A percentile compares a stretch with the other conserved stretches of the same genome.
Evolutionary conservation across 1,140 invertebrate species (phyloP).

Genomic region (Hylaeus anthracinus): DNA sequence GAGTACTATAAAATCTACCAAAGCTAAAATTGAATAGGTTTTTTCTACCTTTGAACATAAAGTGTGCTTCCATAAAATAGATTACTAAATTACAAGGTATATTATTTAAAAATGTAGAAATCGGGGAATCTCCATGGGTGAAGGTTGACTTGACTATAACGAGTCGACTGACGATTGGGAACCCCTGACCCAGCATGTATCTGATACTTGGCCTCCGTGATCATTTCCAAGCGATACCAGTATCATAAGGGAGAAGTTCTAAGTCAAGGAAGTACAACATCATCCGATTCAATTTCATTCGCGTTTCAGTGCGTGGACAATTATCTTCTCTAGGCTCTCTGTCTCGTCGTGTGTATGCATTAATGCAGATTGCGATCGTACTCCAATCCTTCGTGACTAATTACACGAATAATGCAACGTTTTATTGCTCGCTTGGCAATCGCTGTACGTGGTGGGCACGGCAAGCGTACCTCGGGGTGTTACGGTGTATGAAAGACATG

Average conservation of each 20-base stretch:
- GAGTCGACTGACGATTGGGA: no score
- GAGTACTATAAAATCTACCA: no score
- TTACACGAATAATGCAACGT: constrained; percentile 44
- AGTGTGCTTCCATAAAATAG: no score
- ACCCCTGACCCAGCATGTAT: not conserved
- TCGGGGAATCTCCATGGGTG: no score
- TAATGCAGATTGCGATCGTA: not conserved
- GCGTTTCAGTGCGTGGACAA: not conserved
- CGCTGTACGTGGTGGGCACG: not conserved
- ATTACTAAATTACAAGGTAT: no score
- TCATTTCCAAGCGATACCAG: not conserved
- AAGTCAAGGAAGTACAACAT: not conserved
- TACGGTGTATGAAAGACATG: constrained; percentile 15
- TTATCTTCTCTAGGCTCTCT: not conserved
- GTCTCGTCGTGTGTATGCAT: no score
- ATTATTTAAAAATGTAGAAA: no score
- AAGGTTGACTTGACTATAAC: no score
- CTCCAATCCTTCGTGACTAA: constrained; percentile 28
- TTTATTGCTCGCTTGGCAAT: constrained; percentile 39
- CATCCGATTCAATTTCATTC: constrained; percentile 1
- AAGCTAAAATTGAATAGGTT: no score
- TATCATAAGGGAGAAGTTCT: not conserved
- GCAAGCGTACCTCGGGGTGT: not conserved
- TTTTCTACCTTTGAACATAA: no score
- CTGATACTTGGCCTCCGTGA: not conserved